Base-by-base conservation (phyloP, 2,888 invertebrate species). In the Morpho achilles region DNA sequence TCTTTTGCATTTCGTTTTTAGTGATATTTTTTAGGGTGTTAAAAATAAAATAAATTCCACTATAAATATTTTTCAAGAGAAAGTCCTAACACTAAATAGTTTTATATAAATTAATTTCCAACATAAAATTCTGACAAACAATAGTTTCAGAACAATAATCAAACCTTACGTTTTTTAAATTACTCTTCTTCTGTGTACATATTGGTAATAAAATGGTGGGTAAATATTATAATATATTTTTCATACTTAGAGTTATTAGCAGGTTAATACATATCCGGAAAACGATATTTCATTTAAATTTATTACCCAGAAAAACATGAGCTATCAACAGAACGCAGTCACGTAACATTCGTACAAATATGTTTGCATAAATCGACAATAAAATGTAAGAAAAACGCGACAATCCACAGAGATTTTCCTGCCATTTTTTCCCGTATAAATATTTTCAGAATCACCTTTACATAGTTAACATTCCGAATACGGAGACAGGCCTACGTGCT, bases 381-480 rank as follows among this genome's bases (percentile, higher is more conserved):
- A 84, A 84, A 81, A 67, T 67, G 62, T 65, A 63, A 77, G 73
- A 72, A 73, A 77, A 79, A 74, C 68, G 68, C 70, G 73, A 66
- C 71, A 68, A 67, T 74, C 65, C 70, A 67, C 69, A 69, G 67
- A 72, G 73, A 67, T 75, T 71, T 69, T 66, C 65, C 67, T 71
- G 69, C 70, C 74, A 70, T 76, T 77, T 83, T 81, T 80, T 69
- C 68, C 70, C 69, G 68, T 71, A 82, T 76, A 84, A 84, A 84
- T 78, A 84, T 81, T 80, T 83, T 80, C 69, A 77, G 80, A 75
- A 76, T 76, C 82, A 80, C 79, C 80, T 80, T 76, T 71, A 61
- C 73, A 77, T 82, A 82, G 86, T 89, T 89, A 87, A 89, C 82
- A 90, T 90, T 90, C 89, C 64, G 69, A 62, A 67, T 77, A 72